Base-by-base conservation (phyloP, 1,140 invertebrate genomes). In the Tribolium madens region DNA sequence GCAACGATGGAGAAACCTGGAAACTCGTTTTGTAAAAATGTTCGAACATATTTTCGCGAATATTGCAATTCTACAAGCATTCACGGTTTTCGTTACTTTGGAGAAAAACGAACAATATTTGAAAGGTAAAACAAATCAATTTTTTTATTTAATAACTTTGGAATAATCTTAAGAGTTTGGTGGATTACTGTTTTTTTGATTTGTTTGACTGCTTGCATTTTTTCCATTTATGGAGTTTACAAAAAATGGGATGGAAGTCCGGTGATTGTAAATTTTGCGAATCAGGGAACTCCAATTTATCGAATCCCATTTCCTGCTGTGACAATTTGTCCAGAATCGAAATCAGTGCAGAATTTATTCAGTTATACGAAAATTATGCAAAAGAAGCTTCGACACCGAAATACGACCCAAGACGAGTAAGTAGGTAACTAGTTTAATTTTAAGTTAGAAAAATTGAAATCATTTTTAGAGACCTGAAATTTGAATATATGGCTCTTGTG, bases 211-310 rank as follows among this genome's bases (percentile, higher is more conserved):
- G 53, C 18, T 1, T 81, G 79, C 47, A 42, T 72, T 4, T 21
- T 46, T 53, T 73, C 71, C 13, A 81, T 81, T 42, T 18, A 75
- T 13, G 85, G 84, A 33, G 86, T 87, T 5, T 89, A 87, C 80
- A 80, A 79, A 3, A 89, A 88, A 46, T 90, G 88, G 87, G 83
- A 87, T 12, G 82, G 85, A 14, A 87, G 86, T 14, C 88, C 88
- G 1, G 88, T 89, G 1, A 89, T 89, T 26, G 87, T 89, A 0
- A 87, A 88, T 60, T 89, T 89, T 78, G 84, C 86, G 0, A 87
- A 87, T 33, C 84, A 84, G 48, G 84, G 85, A 0, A 88, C 87
- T 6, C 86, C 87, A 0, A 86, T 89, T n/a, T 88, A 86, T 86
- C 84, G 86, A 74, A 87, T 89, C 47, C 88, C 88, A 0, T 89